Evolutionary conservation across 2,888 invertebrate genomes (phyloP).

Genomic region (Pseudococcus viburni): DNA sequence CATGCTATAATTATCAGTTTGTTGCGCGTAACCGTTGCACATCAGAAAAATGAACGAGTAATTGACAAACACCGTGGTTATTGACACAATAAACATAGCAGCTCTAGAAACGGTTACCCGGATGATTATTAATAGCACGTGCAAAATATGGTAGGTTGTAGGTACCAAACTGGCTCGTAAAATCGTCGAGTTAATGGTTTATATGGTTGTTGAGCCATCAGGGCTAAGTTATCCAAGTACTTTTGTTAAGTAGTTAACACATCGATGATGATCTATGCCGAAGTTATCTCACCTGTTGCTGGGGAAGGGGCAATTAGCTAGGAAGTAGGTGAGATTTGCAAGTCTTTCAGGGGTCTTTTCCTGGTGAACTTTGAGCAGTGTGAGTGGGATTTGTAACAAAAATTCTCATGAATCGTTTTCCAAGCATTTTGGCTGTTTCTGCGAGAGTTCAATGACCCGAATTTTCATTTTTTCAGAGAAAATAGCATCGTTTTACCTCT

Average conservation of each 20-base stretch:
- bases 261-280: neutral
- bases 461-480: no score
- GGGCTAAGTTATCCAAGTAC: neutral
- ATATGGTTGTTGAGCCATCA: neutral
- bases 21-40: conserved; percentile 2
- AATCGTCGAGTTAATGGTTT: conserved; percentile 26
- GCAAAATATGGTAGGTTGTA: neutral
- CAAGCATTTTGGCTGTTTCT: no score
- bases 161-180: neutral
- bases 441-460: no score
- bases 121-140: conserved; percentile 45
- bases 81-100: conserved; percentile 29
- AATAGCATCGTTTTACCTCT: no score
- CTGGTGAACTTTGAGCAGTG: no score
- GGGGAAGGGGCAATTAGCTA: neutral
- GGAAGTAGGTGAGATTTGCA: no score
- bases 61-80: conserved; percentile 26
- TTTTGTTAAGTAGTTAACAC: neutral
- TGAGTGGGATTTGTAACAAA: no score
- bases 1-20: neutral
- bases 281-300: neutral
- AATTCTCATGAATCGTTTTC: no score
- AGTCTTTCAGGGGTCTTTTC: no score
- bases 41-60: conserved; percentile 16
- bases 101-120: neutral